Percentiles rank a stretch among this genome's conserved stretches.
Evolutionary conservation across 2,113 vertebrate genomes (phyloP).

Genomic region (Eidolon helvum): DNA sequence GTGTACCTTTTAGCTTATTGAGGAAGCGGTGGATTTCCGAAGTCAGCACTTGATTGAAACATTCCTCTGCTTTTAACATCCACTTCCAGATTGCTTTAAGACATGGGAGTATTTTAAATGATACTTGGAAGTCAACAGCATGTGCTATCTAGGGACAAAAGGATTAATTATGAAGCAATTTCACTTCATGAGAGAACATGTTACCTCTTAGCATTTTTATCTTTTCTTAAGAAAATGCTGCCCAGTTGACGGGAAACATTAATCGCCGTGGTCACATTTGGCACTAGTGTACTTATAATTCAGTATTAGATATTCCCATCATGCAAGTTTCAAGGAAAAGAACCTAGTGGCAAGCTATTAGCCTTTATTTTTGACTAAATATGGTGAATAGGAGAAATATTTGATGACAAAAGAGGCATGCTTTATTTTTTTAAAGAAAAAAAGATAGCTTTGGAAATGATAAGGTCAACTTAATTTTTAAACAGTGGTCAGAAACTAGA

Average conservation of each 20-base stretch:
- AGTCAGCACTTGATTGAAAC: neutral
- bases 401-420: slow-evolving; percentile 31
- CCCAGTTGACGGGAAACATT: neutral
- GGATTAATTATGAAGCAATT: slow-evolving; percentile 73
- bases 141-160: slow-evolving; percentile 40
- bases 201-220: slow-evolving; percentile 66
- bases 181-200: slow-evolving; percentile 34
- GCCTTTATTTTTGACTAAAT: slow-evolving; percentile 28
- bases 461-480: slow-evolving; percentile 54
- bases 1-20: neutral
- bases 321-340: neutral
- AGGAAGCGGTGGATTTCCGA: neutral
- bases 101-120: slow-evolving; percentile 53
- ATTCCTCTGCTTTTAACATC: slow-evolving; percentile 56
- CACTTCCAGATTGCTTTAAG: slow-evolving; percentile 28
- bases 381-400: slow-evolving; percentile 21
- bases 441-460: slow-evolving; percentile 28
- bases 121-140: slow-evolving; percentile 57
- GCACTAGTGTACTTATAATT: neutral
- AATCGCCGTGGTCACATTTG: neutral
- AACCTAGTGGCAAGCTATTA: neutral
- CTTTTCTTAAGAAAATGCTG: slow-evolving; percentile 51
- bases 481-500: slow-evolving; percentile 48
- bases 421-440: neutral
- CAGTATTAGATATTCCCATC: neutral